phyloP scores from a whole-genome alignment of 2,888 invertebrate species.

The Aspidapion aeneum region DNA sequence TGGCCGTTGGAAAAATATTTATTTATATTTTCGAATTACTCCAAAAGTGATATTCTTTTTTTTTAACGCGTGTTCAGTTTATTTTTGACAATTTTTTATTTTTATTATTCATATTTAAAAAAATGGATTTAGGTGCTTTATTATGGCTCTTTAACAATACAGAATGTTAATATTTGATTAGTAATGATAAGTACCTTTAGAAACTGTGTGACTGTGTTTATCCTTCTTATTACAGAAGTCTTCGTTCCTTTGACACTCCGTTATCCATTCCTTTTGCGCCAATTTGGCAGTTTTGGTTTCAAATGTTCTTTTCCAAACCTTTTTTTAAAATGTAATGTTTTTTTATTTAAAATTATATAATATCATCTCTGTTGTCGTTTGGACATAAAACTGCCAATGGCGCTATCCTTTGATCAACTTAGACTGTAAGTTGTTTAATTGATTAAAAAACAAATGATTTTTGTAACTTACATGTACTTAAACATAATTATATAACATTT shows the following conservation, averaged over 20 bases:
- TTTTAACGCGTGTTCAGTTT: background rate
- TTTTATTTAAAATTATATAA: too few species aligned
- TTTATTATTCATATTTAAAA: background rate
- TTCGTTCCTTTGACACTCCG: constrained; percentile 48
- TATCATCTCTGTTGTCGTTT: too few species aligned
- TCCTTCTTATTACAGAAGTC: constrained; percentile 46
- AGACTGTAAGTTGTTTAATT: background rate
- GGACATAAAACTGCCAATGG: background rate
- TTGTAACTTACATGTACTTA: background rate
- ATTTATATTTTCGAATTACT: too few species aligned
- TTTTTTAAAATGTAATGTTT: background rate
- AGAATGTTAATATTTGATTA: constrained; percentile 18
- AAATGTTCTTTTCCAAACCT: background rate
- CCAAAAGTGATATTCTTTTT: too few species aligned
- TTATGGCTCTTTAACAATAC: constrained; percentile 14
- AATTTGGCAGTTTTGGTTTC: background rate
- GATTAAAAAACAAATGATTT: background rate
- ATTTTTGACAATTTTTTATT: background rate
- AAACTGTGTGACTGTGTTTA: constrained; percentile 38
- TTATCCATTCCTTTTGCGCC: constrained; percentile 42
- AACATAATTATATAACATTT: background rate
- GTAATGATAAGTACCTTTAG: constrained; percentile 7
- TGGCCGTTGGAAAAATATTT: too few species aligned
- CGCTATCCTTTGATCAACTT: background rate
- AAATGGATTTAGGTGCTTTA: background rate